phyloP scores from a whole-genome alignment of 2,113 vertebrate genomes.

The Halichoeres trimaculatus region DNA sequence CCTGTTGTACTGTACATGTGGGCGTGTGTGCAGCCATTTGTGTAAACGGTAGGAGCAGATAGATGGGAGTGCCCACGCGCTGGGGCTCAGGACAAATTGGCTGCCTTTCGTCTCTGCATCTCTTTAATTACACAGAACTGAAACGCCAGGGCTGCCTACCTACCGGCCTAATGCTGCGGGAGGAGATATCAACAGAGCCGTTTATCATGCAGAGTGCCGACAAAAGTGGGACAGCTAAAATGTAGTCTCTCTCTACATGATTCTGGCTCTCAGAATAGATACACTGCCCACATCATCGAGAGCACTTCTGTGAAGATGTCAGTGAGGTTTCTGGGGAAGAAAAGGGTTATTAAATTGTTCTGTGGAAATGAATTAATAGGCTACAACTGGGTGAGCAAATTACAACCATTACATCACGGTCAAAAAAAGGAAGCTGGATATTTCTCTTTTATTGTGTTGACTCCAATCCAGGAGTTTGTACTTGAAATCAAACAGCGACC shows the following conservation, averaged over 20 bases:
- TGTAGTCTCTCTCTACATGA: slow-evolving; percentile 20
- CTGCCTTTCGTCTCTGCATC: slow-evolving; percentile 55
- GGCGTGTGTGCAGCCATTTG: slow-evolving; percentile 43
- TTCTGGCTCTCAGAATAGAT: slow-evolving; percentile 41
- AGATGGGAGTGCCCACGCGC: slow-evolving; percentile 50
- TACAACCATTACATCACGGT: background rate
- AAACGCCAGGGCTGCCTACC: slow-evolving; percentile 39
- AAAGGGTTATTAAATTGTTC: slow-evolving; percentile 17
- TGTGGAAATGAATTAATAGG: slow-evolving; percentile 7
- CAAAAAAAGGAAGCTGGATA: background rate
- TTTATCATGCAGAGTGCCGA: slow-evolving; percentile 65
- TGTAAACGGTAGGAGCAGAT: slow-evolving; percentile 25
- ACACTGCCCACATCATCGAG: slow-evolving; percentile 43
- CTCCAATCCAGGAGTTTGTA: background rate
- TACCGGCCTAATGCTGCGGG: slow-evolving; percentile 32
- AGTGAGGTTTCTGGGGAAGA: slow-evolving; percentile 3
- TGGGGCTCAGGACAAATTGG: slow-evolving; percentile 60
- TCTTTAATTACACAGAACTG: slow-evolving; percentile 61
- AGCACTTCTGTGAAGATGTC: slow-evolving; percentile 31
- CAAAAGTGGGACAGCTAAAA: slow-evolving; percentile 53
- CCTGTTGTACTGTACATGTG: slow-evolving; percentile 6
- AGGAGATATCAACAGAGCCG: slow-evolving; percentile 44
- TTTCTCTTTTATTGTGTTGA: slow-evolving; percentile 10
- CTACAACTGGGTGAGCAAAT: slow-evolving; percentile 12
- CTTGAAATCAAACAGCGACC: background rate